A percentile compares a stretch with the other conserved stretches of the same genome.
Conservation (phyloP, 1,140 invertebrate species). For the Phthorimaea operculella region DNA sequence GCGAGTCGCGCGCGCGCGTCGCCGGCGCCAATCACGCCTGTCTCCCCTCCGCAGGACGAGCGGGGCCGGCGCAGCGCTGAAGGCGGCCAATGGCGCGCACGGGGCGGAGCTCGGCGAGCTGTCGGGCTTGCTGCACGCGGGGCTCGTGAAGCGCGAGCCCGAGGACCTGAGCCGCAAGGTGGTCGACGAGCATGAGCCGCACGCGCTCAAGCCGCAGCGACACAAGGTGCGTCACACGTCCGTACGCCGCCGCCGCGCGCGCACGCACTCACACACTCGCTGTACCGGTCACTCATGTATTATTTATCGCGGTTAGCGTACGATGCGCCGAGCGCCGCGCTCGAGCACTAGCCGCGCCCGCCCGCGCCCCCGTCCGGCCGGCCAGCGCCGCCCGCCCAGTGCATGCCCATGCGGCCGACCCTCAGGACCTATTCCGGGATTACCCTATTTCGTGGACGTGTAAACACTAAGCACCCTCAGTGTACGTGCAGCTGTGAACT, state of each 20-base stretch:
- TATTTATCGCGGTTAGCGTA: conserved; percentile 53
- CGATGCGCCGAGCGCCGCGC: conserved; percentile 55
- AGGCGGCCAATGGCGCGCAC: conserved; percentile 65
- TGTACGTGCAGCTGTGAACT: conserved; percentile 62
- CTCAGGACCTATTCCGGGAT: conserved; percentile 29
- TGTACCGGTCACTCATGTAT: conserved; percentile 59
- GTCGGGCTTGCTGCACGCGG: conserved; percentile 65
- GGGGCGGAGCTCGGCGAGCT: conserved; percentile 69
- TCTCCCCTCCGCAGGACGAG: conserved; percentile 65
- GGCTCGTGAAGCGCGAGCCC: conserved; percentile 68
- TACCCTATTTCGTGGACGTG: conserved; percentile 44
- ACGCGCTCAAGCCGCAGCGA: conserved; percentile 63
- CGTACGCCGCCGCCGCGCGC: conserved; percentile 63
- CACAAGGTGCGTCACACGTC: conserved; percentile 66
- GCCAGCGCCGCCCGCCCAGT: conserved; percentile 47
- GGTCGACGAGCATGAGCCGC: conserved; percentile 60
- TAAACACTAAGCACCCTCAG: conserved; percentile 37
- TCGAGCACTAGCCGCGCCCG: conserved; percentile 62
- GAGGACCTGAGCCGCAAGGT: conserved; percentile 69
- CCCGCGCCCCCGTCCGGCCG: conserved; percentile 56
- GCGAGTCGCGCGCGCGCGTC: conserved; percentile 56
- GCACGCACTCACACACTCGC: conserved; percentile 63
- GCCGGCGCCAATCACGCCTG: conserved; percentile 52
- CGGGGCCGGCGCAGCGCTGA: conserved; percentile 59
- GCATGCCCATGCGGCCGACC: conserved; percentile 25